phyloP scores from a whole-genome alignment of 2,113 vertebrate species.

The Connochaetes taurinus region DNA sequence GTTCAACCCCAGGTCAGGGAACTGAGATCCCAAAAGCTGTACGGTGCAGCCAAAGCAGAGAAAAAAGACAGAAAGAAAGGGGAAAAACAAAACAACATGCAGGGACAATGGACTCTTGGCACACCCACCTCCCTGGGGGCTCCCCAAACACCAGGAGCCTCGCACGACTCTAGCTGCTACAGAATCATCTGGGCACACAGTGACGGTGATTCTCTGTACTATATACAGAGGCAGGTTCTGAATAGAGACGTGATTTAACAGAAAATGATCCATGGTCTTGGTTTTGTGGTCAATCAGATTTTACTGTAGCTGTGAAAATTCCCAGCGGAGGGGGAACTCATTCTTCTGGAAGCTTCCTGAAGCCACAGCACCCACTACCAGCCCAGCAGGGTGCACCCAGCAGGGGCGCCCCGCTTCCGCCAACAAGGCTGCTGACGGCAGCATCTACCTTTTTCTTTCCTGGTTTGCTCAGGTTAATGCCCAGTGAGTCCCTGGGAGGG shows the following conservation, averaged over 20 bases:
- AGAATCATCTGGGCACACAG: rapidly evolving
- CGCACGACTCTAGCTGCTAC: rapidly evolving
- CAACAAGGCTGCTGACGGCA: not conserved
- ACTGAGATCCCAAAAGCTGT: not conserved
- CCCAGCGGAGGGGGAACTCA: too few species aligned
- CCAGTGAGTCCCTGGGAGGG: not conserved
- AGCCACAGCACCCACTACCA: rapidly evolving
- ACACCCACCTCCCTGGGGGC: not conserved
- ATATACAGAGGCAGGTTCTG: rapidly evolving
- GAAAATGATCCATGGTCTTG: not conserved
- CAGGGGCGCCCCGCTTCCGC: rapidly evolving
- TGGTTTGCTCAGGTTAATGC: not conserved
- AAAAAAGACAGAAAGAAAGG: not conserved
- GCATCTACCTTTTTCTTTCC: rapidly evolving
- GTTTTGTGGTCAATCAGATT: not conserved
- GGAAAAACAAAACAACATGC: not conserved
- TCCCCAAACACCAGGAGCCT: not conserved
- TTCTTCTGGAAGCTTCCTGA: not conserved
- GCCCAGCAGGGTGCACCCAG: not conserved
- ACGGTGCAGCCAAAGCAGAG: not conserved
- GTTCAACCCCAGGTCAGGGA: not conserved
- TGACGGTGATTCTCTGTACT: rapidly evolving
- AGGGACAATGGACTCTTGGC: not conserved
- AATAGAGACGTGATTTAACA: not conserved
- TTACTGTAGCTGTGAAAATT: not conserved